Percentiles rank a stretch among this genome's conserved stretches.
These are phyloP conservation scores for Callyntrura sp. DNA, from an alignment of 2,888 invertebrate species.

Conservation along the genomic window DNA sequence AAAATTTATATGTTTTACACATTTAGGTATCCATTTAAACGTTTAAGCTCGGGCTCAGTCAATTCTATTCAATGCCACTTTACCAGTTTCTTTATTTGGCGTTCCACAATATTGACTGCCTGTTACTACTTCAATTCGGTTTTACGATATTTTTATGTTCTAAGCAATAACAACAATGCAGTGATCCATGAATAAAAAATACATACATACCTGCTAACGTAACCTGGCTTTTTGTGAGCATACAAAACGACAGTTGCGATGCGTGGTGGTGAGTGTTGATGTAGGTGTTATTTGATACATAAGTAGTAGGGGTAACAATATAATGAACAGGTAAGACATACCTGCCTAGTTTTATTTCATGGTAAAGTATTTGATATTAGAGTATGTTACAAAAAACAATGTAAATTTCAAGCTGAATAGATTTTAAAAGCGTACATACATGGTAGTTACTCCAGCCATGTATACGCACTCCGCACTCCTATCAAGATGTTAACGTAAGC, in stretches of 20 bases:
- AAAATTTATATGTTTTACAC: not conserved
- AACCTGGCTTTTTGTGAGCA: not conserved
- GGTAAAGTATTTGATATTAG: not conserved
- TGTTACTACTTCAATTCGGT: too few species aligned
- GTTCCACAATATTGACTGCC: too few species aligned
- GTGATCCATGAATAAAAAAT: slow-evolving; percentile 19
- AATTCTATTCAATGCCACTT: too few species aligned
- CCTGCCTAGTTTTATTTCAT: not conserved
- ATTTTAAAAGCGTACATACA: not conserved
- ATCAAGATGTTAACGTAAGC: too few species aligned
- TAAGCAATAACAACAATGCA: slow-evolving; percentile 21
- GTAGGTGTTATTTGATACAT: too few species aligned
- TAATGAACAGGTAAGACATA: slow-evolving; percentile 17
- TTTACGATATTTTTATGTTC: slow-evolving; percentile 19
- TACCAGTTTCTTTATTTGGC: too few species aligned
- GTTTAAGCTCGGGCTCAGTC: too few species aligned
- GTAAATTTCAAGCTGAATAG: not conserved
- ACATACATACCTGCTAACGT: not conserved
- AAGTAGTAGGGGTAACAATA: not conserved
- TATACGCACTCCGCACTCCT: too few species aligned
- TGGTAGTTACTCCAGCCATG: not conserved
- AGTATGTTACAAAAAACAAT: not conserved
- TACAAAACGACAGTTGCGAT: slow-evolving; percentile 38
- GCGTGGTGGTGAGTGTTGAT: too few species aligned
- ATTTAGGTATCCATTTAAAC: too few species aligned